Conservation (phyloP, 1,140 invertebrate genomes). For the Fopius arisanus region DNA sequence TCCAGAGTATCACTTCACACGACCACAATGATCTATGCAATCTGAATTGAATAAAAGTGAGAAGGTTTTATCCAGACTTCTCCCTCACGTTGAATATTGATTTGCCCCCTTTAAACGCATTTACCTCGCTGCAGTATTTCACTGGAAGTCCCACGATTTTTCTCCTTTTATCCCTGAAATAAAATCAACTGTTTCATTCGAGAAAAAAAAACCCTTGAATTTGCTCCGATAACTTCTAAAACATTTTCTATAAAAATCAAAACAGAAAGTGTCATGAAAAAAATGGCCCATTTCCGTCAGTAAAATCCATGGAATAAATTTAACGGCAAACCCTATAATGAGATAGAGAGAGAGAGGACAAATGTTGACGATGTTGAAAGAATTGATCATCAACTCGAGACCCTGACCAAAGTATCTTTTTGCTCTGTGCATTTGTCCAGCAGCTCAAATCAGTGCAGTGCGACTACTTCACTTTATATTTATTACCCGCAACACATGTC, state of each 20-base stretch:
- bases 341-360: not conserved
- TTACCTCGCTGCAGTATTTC: not conserved
- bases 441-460: not conserved
- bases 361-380: not conserved
- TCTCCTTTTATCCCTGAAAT: not conserved
- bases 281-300: not conserved
- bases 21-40: not conserved
- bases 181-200: not conserved
- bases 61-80: not conserved
- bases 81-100: not conserved
- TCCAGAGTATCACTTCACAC: not conserved
- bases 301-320: not conserved
- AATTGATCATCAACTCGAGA: not conserved
- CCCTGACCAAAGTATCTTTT: not conserved
- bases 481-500: not conserved
- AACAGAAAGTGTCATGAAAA: not conserved
- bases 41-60: not conserved
- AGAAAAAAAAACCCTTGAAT: not conserved
- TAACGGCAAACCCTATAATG: not conserved
- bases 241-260: not conserved
- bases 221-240: not conserved
- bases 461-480: not conserved
- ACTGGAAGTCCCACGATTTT: not conserved
- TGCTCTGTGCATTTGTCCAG: not conserved
- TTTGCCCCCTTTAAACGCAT: not conserved